Base-by-base conservation (phyloP, 2,888 invertebrate species). In the Geophilus truncorum region DNA sequence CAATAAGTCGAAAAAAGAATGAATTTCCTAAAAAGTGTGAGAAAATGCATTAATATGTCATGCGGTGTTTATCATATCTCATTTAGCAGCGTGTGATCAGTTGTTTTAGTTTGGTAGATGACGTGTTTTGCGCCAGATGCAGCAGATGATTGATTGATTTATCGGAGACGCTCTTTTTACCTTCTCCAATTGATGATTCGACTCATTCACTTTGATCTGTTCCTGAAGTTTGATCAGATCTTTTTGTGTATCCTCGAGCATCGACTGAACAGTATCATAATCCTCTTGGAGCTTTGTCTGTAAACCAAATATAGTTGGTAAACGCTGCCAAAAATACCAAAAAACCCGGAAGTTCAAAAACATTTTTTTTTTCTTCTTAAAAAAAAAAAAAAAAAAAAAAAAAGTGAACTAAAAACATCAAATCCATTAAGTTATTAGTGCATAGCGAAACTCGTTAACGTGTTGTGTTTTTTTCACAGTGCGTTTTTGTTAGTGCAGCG, bases 201-300 rank as follows among this genome's bases (percentile, higher is more conserved):
- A 23, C 7, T 32, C 40, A 34, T 30, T 30, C 34, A 23, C 23
- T 34, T 34, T 30, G 30, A 86, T 83, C 81, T 87, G 86, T 75
- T 84, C 84, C 12, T 85, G 85, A 34, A 86, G 84, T 0, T 82
- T 83, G 70, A 86, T 86, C 5, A 87, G 84, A 82, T 87, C 86
- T 81, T 83, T 83, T 81, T 86, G 86, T 80, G 86, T 86, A 76
- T 86, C 85, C 78, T 87, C 87, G 45, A 87, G 83, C 87, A 87
- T 87, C 15, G 82, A 82, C 83, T 87, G 87, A 15, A 87, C 86
- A 0, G 85, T 85, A 82, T 87, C 87, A 84, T 85, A 87, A 83
- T 87, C 87, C 78, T 87, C 86, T 82, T 87, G 86, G 0, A 87
- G 84, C 80, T 86, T 86, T 70, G 83, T 84, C 86, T 86, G 83